Conservation (phyloP, 2,888 invertebrate species). For the Synergus umbraculus region DNA sequence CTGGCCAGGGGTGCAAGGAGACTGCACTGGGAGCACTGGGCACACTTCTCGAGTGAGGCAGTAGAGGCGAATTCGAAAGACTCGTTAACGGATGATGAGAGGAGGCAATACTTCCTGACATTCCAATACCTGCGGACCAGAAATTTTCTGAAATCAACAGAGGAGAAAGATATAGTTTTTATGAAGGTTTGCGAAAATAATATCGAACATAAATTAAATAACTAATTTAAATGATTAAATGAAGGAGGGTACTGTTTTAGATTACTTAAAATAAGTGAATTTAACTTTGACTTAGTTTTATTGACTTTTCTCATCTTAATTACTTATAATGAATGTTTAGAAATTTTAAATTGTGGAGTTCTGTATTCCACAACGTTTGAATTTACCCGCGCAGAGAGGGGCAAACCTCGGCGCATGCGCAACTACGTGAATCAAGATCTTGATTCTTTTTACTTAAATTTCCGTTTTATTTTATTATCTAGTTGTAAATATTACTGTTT, state of each 20-base stretch:
- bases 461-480: too few relatives aligned
- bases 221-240: neutral
- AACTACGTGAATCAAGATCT: too few relatives aligned
- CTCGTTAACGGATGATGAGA: constrained; percentile 70
- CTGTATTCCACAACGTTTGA: too few relatives aligned
- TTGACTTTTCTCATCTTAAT: too few relatives aligned
- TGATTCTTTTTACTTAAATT: too few relatives aligned
- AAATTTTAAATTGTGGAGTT: too few relatives aligned
- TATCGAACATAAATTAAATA: neutral
- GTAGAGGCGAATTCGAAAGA: constrained; percentile 70
- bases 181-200: neutral
- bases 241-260: neutral
- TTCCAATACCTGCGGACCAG: constrained; percentile 61
- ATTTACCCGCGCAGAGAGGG: too few relatives aligned
- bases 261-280: neutral
- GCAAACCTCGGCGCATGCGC: too few relatives aligned
- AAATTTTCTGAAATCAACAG: constrained; percentile 43
- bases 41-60: constrained; percentile 79
- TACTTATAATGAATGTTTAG: too few relatives aligned
- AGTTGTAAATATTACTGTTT: too few relatives aligned
- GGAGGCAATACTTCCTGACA: constrained; percentile 62
- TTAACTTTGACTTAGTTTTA: too few relatives aligned
- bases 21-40: constrained; percentile 80
- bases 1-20: constrained; percentile 88
- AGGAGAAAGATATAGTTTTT: constrained; percentile 40